Conservation (phyloP, 2,113 vertebrate species). For the Scartelaos histophorus region DNA sequence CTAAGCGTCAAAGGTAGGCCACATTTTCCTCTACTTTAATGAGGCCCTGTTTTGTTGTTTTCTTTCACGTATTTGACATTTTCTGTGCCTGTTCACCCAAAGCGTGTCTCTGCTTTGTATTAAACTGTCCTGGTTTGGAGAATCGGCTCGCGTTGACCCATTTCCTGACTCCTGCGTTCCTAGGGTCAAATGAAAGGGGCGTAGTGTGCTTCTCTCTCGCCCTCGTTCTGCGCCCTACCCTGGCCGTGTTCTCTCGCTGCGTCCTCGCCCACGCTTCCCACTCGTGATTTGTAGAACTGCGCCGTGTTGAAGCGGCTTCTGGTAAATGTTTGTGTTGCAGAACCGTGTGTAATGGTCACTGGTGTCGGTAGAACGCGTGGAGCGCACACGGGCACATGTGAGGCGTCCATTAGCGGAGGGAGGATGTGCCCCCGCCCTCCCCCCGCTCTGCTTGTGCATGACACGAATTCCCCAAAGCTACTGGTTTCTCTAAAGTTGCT, state of each 20-base stretch:
- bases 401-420: not conserved
- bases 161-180: not conserved
- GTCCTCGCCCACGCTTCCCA: not conserved
- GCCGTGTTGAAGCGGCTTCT: too few species aligned
- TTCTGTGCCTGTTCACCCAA: not conserved
- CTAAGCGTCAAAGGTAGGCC: slow-evolving; percentile 96
- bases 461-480: not conserved
- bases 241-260: slow-evolving; percentile 13
- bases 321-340: not conserved
- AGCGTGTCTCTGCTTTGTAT: not conserved
- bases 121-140: not conserved
- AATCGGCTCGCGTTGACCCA: not conserved
- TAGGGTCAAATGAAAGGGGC: slow-evolving; percentile 62
- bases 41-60: slow-evolving; percentile 2
- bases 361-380: not conserved
- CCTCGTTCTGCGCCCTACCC: slow-evolving; percentile 44
- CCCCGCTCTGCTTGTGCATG: not conserved
- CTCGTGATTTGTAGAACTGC: not conserved
- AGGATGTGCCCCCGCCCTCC: not conserved
- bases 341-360: not conserved
- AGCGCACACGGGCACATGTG: not conserved
- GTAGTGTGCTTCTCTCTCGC: slow-evolving; percentile 36
- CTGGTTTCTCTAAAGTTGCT: not conserved
- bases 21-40: slow-evolving; percentile 13
- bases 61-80: not conserved